Base-by-base conservation (phyloP, 2,797 vertebrate genomes). In the Acipenser ruthenus region DNA sequence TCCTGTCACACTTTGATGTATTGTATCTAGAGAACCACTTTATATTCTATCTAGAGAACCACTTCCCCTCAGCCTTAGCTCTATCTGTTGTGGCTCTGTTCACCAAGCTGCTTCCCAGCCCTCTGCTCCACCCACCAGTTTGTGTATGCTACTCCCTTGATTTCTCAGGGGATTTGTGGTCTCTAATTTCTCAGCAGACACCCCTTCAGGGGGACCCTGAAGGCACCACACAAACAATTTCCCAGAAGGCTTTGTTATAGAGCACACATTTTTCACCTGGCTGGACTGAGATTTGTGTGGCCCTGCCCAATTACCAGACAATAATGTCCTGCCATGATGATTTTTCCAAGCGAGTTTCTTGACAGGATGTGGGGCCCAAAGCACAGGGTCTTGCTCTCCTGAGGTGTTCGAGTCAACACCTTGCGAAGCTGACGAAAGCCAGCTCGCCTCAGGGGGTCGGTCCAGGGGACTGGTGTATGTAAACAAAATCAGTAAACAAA, bases 221-320 rank as follows among this genome's bases (percentile, higher is more conserved):
- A 10, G 69, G 72, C 73, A 76, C 11, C 64, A 56, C 61, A 52
- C 69, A 60, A 61, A 64, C 60, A 70, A 67, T 58, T 58, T 58
- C 55, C 55, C 12, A 58, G n/a, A 58, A 58, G 55, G 15, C 11
- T 69, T 67, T 65, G 62, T 47, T 64, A 49, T 8, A 56, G 49
- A 55, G 52, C 55, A 8, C 6, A 50, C 49, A 73, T 78, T 75
- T 79, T 68, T 73, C 83, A 77, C 69, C 50, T 78, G 69, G 68
- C 73, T 80, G 75, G 70, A 75, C 74, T 74, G 71, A 76, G 74
- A 71, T 75, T 67, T 70, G 80, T 75, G 67, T 81, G 73, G 73
- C 84, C 82, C 84, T 59, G 80, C 75, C 81, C 85, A 89, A 87
- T 90, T 89, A 88, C 75, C 84, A 87, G 83, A 80, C 70, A 23